Evolutionary conservation across 2,113 vertebrate genomes (phyloP).

Genomic region (Catharus minimus): DNA sequence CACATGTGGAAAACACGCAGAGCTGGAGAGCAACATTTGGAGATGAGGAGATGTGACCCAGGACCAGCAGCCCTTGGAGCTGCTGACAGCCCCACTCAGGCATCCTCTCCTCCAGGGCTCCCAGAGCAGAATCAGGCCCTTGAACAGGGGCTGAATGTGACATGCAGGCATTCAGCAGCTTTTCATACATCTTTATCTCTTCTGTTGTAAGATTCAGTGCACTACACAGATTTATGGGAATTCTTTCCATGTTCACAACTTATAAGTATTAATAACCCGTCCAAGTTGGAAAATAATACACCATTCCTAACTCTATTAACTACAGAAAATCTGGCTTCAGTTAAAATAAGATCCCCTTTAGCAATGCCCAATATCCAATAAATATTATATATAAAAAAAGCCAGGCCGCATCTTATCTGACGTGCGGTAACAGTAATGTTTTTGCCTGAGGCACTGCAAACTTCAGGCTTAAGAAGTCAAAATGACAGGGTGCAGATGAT

Average conservation of each 20-base stretch:
- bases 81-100: not conserved
- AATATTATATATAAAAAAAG: constrained; percentile 32
- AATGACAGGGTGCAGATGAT: constrained; percentile 64
- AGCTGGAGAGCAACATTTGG: not conserved
- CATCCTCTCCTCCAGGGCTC: not conserved
- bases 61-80: not conserved
- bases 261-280: constrained; percentile 61
- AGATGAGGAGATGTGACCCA: not conserved
- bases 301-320: constrained; percentile 71
- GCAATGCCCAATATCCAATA: constrained; percentile 60
- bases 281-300: constrained; percentile 71
- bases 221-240: constrained; percentile 62
- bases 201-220: not conserved
- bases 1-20: not conserved
- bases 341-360: constrained; percentile 70
- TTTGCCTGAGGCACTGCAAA: constrained; percentile 56
- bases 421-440: constrained; percentile 33
- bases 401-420: constrained; percentile 62
- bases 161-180: not conserved
- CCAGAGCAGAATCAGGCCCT: not conserved
- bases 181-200: constrained; percentile 60
- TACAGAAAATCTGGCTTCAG: constrained; percentile 70
- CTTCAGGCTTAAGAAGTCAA: constrained; percentile 62
- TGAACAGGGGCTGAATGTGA: not conserved
- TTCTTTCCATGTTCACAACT: constrained; percentile 68